Base-by-base conservation (phyloP, 2,797 vertebrate species). In the Spheniscus humboldti region DNA sequence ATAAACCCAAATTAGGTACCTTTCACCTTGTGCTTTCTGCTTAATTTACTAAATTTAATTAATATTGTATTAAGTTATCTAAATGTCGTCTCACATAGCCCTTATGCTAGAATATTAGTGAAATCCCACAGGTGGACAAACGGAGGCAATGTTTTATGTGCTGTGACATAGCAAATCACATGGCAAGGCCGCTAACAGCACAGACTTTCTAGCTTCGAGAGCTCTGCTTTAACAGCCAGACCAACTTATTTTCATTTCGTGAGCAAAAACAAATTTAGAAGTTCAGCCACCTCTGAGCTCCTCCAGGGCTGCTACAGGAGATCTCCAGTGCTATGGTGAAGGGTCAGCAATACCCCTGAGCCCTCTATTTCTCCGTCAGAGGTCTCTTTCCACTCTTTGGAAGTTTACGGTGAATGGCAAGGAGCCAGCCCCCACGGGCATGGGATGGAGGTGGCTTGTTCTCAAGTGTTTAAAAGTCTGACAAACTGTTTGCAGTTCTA, bases 401-500 rank as follows among this genome's bases (percentile, higher is more conserved):
- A 62, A 64, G 78, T 72, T 96, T 64, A 35, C 5, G 22, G 87
- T 2, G 53, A 3, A 30, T 82, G 95, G 95, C 95, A 82, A 43
- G 9, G 79, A 75, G 95, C 95, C 96, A 95, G 86, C 27, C 71
- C 87, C 87, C 5, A 4, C 3, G 33, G 97, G 92, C 95, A 82
- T 2, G 8, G 71, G 15, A 24, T 18, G 83, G 52, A 95, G 80
- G 90, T 52, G 50, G 68, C 84, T 87, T 73, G 76, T 71, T 75
- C 87, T 89, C 92, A 22, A 86, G 89, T 8, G 33, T 69, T 94
- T 91, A 69, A 91, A 92, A 80, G 79, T 86, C 93, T 79, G 94
- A 95, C 85, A 91, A 80, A 91, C 72, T 91, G 67, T 92, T 91
- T 92, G 95, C 95, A 96, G 95, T 80, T 69, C 96, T 76, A 96